A percentile compares a stretch with the other conserved stretches of the same genome.
phyloP scores from a whole-genome alignment of 2,888 invertebrate species.

The Drosophila fulvimacula region DNA sequence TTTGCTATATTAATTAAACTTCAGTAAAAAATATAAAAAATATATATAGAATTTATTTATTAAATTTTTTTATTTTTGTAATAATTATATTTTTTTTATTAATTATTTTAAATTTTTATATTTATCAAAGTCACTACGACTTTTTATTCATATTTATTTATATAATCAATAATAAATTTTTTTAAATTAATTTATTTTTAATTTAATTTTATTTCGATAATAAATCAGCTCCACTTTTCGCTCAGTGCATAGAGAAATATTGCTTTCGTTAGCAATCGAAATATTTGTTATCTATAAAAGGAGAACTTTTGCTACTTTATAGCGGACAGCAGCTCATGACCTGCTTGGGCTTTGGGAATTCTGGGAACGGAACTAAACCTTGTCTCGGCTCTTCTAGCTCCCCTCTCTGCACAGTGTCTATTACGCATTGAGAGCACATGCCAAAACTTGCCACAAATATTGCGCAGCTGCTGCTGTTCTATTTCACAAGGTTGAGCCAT shows the following conservation, averaged over 20 bases:
- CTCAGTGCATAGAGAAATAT: neutral
- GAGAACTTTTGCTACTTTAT: constrained; percentile 13
- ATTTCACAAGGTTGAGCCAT: constrained; percentile 64
- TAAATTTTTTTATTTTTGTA: too few species aligned
- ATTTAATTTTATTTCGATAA: too few species aligned
- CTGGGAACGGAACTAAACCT: constrained; percentile 17
- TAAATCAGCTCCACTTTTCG: too few species aligned
- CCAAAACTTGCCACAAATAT: constrained; percentile 66
- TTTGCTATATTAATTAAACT: too few species aligned
- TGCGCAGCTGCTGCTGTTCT: constrained; percentile 74
- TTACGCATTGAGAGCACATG: constrained; percentile 69
- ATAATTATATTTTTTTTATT: too few species aligned
- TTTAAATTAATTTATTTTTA: too few species aligned
- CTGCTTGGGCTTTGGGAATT: constrained; percentile 25
- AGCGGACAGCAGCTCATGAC: constrained; percentile 10
- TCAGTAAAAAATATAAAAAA: too few species aligned
- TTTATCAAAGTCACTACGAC: too few species aligned
- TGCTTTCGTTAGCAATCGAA: neutral
- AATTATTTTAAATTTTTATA: too few species aligned
- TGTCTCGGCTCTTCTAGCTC: neutral
- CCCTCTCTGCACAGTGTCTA: constrained; percentile 16
- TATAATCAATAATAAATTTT: too few species aligned
- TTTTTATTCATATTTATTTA: too few species aligned
- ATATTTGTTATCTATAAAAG: neutral
- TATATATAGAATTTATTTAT: too few species aligned